Base-by-base conservation (phyloP, 2,888 invertebrate genomes). In the Steinernema scapterisci region DNA sequence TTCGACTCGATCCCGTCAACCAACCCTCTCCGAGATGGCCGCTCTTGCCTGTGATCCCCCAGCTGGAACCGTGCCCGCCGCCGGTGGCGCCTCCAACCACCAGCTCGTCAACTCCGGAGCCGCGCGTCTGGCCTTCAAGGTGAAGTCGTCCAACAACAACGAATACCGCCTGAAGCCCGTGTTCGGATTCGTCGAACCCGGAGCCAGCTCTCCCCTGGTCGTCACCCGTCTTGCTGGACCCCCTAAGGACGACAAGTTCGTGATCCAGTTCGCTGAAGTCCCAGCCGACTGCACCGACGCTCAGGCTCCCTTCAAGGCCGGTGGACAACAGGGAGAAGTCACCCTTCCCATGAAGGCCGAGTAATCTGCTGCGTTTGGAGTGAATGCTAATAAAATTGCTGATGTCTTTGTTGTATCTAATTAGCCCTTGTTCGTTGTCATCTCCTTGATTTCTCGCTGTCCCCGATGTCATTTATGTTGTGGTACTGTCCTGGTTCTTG, bases 111-210 rank as follows among this genome's bases (percentile, higher is more conserved):
- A 77, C 63, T 52, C 75, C 23, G 76, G 76, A 25, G 76, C 27
- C 1, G 27, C 46, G 16, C 75, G 75, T 31, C 73, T 77, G 45
- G 75, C 75, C 51, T 77, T 77, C 77, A 77, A 77, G 71, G 73
- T 81, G 75, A 80, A 80, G 73, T 80, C 79, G 38, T 80, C 81
- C 63, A 81, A 80, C 78, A 80, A 81, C 79, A 76, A 75, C 71
- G 76, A 79, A 45, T 81, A 81, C 77, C 79, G 76, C 43, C 75
- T 81, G 75, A 80, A 79, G 38, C 81, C 81, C 45, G 81, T 81
- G 63, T 81, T 80, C 78, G 81, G 81, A 52, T 81, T 82, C 76
- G 76, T 81, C 46, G 81, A 81, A 27, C 78, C 80, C 23, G 77
- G 81, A 70, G 75, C 71, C 16, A 75, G 76, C 70, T 70, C 75